Evolutionary conservation across 2,113 vertebrate species (phyloP).

Genomic region (Xyliphius kryptos): DNA sequence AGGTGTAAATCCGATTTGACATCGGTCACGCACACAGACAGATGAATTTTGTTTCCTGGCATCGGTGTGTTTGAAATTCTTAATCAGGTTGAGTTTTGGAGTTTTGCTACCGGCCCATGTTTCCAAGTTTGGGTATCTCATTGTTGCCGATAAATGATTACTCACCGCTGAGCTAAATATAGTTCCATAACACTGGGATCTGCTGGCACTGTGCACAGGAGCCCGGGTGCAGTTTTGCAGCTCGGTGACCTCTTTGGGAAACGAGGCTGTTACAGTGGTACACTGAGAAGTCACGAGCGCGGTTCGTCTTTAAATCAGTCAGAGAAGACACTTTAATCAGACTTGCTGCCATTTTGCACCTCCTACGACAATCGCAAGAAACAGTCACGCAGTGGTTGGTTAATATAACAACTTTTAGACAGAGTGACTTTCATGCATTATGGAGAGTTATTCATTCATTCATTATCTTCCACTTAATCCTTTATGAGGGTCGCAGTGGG

Average conservation of each 20-base stretch:
- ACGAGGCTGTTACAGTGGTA: conserved; percentile 50
- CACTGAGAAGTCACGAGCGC: conserved; percentile 21
- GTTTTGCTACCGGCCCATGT: not conserved
- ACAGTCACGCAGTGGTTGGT: too few relatives aligned
- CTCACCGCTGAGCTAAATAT: conserved; percentile 34
- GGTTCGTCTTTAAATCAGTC: conserved; percentile 3
- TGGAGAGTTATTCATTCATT: too few relatives aligned
- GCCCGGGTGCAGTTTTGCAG: not conserved
- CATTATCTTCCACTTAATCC: too few relatives aligned
- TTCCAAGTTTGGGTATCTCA: conserved; percentile 16
- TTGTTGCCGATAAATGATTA: conserved; percentile 32
- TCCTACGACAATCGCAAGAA: not conserved
- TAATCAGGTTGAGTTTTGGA: conserved; percentile 1
- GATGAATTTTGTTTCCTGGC: conserved; percentile 1
- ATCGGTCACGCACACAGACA: not conserved
- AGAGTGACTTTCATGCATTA: too few relatives aligned
- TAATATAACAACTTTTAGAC: too few relatives aligned
- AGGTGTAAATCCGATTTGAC: conserved; percentile 23
- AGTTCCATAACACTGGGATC: conserved; percentile 40
- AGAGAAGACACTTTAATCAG: not conserved
- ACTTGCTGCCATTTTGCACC: not conserved
- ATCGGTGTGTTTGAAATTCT: conserved; percentile 2
- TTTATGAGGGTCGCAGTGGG: too few relatives aligned
- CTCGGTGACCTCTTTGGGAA: conserved; percentile 57
- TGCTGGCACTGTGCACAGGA: conserved; percentile 20